A percentile compares a stretch with the other conserved stretches of the same genome.
These are phyloP conservation scores for Marcusenius ussheri DNA, from an alignment of 2,113 vertebrate species.

Conservation along the genomic window DNA sequence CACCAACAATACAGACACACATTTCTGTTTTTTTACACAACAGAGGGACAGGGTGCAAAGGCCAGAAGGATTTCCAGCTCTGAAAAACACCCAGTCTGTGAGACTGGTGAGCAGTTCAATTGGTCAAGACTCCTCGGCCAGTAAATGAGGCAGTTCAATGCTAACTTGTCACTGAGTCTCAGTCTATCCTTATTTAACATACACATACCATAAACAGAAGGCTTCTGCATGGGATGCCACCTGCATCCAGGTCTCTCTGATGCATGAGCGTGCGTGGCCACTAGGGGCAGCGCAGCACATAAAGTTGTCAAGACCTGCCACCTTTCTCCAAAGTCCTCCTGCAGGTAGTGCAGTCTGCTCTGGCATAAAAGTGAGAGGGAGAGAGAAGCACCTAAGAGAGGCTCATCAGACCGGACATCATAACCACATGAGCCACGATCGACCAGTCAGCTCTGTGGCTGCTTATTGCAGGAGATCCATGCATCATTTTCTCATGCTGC, in stretches of 20 bases:
- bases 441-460: background rate
- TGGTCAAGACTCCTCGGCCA: background rate
- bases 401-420: conserved; percentile 15
- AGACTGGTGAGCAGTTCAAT: background rate
- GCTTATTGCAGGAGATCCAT: background rate
- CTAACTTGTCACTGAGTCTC: background rate
- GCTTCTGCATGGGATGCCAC: background rate
- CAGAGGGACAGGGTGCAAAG: background rate
- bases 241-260: background rate
- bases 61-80: background rate
- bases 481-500: background rate
- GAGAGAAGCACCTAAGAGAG: background rate
- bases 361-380: background rate
- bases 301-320: conserved; percentile 22
- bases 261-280: conserved; percentile 8
- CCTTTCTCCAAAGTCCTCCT: background rate
- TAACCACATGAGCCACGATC: background rate
- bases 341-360: background rate
- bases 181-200: background rate
- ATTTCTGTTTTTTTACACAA: background rate
- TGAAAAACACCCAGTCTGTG: background rate
- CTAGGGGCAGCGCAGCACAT: conserved; percentile 37
- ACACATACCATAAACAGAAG: background rate
- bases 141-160: background rate
- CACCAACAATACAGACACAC: background rate